Conservation (phyloP, 2,797 vertebrate genomes). For the Micromesistius poutassou region DNA sequence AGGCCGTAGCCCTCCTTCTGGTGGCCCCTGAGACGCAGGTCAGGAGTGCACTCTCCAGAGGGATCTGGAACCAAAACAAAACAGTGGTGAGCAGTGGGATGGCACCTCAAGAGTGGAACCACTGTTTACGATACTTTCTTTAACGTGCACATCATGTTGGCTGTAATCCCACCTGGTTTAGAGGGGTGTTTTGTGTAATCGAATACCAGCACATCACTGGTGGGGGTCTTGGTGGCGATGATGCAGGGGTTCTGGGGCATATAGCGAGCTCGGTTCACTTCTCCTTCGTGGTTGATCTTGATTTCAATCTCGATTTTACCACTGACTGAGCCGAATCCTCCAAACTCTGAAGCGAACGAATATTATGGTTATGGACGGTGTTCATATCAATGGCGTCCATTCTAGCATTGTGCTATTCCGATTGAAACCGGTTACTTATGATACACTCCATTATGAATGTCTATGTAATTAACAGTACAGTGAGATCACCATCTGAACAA, state of each 20-base stretch:
- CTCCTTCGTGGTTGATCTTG: slow-evolving; percentile 98
- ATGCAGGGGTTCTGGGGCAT: slow-evolving; percentile 99
- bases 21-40: slow-evolving; percentile 90
- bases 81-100: neutral
- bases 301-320: slow-evolving; percentile 98
- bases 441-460: neutral
- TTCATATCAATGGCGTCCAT: neutral
- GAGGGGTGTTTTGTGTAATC: slow-evolving; percentile 98
- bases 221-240: slow-evolving; percentile 96
- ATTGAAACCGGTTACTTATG: neutral
- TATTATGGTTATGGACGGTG: neutral
- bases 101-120: neutral
- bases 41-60: slow-evolving; percentile 95
- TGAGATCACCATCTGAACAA: no score
- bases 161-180: slow-evolving; percentile 82
- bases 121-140: neutral
- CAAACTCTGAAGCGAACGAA: slow-evolving; percentile 80
- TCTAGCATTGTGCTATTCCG: no score
- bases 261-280: slow-evolving; percentile 95
- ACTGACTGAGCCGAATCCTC: slow-evolving; percentile 97
- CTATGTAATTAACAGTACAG: neutral
- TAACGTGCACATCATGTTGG: neutral
- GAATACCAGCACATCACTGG: slow-evolving; percentile 95
- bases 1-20: slow-evolving; percentile 98
- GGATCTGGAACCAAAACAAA: slow-evolving; percentile 76